Percentiles rank a stretch among this genome's conserved stretches.
Conservation (phyloP, 1,140 invertebrate species). For the Apis dorsata region DNA sequence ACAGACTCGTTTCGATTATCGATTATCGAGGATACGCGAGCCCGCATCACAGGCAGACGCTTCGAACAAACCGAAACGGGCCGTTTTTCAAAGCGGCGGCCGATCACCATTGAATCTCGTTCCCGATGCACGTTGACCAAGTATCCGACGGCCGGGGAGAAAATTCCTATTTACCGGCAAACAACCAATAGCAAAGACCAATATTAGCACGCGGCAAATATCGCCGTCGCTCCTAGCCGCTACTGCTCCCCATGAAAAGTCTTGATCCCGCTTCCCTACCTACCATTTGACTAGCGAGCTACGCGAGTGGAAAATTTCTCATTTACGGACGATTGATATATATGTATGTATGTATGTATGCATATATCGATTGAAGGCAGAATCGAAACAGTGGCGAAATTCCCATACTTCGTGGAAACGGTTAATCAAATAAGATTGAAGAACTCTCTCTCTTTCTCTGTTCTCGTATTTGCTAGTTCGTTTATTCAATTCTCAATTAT, state of each 20-base stretch:
- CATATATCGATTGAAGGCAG: neutral
- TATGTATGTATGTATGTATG: neutral
- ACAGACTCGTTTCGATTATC: neutral
- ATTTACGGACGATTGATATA: neutral
- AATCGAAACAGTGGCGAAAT: neutral
- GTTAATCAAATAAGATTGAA: neutral
- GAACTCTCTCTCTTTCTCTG: no score
- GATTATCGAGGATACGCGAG: neutral
- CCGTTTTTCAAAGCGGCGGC: conserved; percentile 6
- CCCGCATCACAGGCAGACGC: conserved; percentile 8
- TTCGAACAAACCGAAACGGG: neutral
- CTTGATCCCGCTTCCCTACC: conserved; percentile 26
- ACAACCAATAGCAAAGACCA: conserved; percentile 62
- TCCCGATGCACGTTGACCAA: conserved; percentile 38
- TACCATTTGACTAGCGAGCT: conserved; percentile 13
- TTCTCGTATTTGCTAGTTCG: neutral
- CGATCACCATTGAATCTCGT: conserved; percentile 11
- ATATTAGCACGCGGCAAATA: conserved; percentile 62
- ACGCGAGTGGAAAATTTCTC: conserved; percentile 23
- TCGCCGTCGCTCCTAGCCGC: conserved; percentile 34
- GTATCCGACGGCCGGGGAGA: conserved; percentile 42
- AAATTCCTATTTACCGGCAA: conserved; percentile 64
- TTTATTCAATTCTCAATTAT: neutral
- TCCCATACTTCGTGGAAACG: neutral
- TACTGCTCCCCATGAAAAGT: conserved; percentile 46